These are phyloP conservation scores for Argynnis bischoffii DNA, from an alignment of 2,888 invertebrate genomes.

Conservation along the genomic window DNA sequence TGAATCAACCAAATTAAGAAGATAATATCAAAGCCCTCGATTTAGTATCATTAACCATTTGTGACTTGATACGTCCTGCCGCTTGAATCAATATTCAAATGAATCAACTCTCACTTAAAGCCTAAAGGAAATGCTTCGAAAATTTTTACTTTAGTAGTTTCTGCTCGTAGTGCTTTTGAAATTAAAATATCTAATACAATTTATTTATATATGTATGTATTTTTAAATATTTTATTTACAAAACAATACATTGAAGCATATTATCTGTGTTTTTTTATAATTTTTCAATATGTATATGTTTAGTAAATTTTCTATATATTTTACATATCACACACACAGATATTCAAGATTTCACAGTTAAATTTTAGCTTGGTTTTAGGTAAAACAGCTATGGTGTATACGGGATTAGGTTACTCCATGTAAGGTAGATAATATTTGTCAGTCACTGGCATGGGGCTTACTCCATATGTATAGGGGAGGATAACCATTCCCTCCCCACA, in stretches of 20 bases:
- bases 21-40: constrained; percentile 10
- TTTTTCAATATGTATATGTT: too few species aligned
- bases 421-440: constrained; percentile 75
- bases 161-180: too few species aligned
- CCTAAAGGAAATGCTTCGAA: not conserved
- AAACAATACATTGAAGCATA: too few species aligned
- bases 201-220: too few species aligned
- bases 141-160: not conserved
- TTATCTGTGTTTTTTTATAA: too few species aligned
- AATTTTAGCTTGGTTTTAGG: too few species aligned
- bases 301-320: too few species aligned
- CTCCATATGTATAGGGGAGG: constrained; percentile 70
- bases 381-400: too few species aligned
- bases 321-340: too few species aligned
- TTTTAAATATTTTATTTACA: too few species aligned
- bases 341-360: too few species aligned
- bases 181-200: too few species aligned
- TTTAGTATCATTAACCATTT: constrained; percentile 6
- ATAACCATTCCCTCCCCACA: constrained; percentile 47
- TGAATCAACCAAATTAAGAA: constrained; percentile 9
- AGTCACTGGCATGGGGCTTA: constrained; percentile 81
- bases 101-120: constrained; percentile 5
- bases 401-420: constrained; percentile 78
- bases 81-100: constrained; percentile 9
- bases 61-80: constrained; percentile 3